phyloP scores from a whole-genome alignment of 2,888 invertebrate species.

The Agonopterix subpropinquella region DNA sequence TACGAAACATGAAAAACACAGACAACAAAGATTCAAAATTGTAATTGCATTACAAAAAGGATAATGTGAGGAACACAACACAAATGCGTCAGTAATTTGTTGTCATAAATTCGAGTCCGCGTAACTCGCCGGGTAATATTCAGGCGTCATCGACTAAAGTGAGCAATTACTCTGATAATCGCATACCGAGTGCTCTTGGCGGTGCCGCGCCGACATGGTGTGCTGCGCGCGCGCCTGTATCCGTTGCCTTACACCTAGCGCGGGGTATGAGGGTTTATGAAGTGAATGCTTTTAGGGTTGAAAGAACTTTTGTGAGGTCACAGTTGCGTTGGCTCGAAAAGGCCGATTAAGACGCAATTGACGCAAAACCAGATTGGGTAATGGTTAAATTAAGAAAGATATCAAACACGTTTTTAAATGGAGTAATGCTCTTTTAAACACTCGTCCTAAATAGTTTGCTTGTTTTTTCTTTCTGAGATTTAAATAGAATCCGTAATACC shows the following conservation, averaged over 20 bases:
- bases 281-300: conserved; percentile 6
- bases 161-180: conserved; percentile 20
- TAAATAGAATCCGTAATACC: too few species aligned
- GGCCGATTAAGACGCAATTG: too few species aligned
- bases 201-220: not conserved
- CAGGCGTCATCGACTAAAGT: conserved; percentile 12
- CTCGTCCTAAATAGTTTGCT: too few species aligned
- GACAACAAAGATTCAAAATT: too few species aligned
- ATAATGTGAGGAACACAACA: not conserved
- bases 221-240: not conserved
- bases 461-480: too few species aligned
- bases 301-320: conserved; percentile 4
- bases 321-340: not conserved
- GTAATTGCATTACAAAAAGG: too few species aligned
- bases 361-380: too few species aligned
- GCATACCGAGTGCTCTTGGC: conserved; percentile 7
- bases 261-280: conserved; percentile 4
- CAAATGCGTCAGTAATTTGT: conserved; percentile 1
- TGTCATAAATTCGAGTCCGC: conserved; percentile 5
- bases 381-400: too few species aligned
- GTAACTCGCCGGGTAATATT: conserved; percentile 7
- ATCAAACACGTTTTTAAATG: too few species aligned
- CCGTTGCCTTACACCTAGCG: not conserved
- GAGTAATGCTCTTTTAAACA: too few species aligned
- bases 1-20: too few species aligned